phyloP scores from a whole-genome alignment of 2,888 invertebrate genomes.

The Pammene aurita region DNA sequence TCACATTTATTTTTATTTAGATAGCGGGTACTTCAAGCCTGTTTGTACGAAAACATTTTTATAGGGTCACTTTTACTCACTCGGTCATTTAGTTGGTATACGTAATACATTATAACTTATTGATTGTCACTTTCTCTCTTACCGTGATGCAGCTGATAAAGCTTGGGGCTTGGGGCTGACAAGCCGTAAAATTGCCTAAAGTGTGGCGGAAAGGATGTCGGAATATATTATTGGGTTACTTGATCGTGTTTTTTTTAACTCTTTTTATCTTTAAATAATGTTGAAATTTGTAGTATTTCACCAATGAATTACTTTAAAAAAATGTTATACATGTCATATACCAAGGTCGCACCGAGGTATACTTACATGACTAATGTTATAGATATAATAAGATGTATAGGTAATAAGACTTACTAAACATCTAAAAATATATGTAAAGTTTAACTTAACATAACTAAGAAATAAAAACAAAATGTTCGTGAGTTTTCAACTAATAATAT shows the following conservation, averaged over 20 bases:
- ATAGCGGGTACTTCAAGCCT: conserved; percentile 26
- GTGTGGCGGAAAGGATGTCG: neutral
- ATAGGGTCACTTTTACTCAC: conserved; percentile 40
- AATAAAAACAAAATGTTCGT: too few species aligned
- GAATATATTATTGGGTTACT: conserved; percentile 10
- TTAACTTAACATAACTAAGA: too few species aligned
- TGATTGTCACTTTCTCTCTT: conserved; percentile 54
- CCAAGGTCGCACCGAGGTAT: too few species aligned
- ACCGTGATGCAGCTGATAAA: conserved; percentile 30
- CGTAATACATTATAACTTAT: conserved; percentile 48
- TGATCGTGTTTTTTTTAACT: neutral
- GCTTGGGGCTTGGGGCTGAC: conserved; percentile 5
- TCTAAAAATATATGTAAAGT: too few species aligned
- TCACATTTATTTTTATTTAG: conserved; percentile 34
- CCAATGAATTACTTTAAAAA: too few species aligned
- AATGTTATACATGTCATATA: too few species aligned
- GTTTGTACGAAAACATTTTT: conserved; percentile 34
- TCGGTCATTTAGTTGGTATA: conserved; percentile 36
- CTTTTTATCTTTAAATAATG: conserved; percentile 6
- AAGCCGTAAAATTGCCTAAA: conserved; percentile 18
- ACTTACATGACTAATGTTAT: too few species aligned
- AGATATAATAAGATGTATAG: too few species aligned
- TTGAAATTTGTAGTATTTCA: neutral
- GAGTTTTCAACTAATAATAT: too few species aligned
- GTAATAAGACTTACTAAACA: too few species aligned